These are phyloP conservation scores for Rafetus swinhoei DNA, from an alignment of 2,113 vertebrate genomes.

Conservation along the genomic window DNA sequence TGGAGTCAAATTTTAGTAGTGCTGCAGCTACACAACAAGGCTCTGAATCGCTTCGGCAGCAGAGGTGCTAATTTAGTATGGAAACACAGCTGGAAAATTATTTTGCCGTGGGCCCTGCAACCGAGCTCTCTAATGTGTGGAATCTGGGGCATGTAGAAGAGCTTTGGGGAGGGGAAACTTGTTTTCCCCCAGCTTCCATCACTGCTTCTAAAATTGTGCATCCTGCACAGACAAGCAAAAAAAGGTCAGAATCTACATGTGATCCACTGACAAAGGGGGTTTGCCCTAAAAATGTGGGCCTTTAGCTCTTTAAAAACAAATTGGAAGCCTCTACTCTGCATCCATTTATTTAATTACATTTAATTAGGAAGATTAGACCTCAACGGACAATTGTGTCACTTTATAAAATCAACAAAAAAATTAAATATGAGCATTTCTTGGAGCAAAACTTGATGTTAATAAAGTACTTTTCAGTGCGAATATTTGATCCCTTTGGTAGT, in stretches of 20 bases:
- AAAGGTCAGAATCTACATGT: background rate
- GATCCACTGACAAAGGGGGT: background rate
- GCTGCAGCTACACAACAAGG: background rate
- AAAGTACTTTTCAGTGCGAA: slow-evolving; percentile 30
- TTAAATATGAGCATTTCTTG: background rate
- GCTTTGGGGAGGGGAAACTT: background rate
- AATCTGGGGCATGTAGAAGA: background rate
- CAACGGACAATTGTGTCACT: background rate
- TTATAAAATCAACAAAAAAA: slow-evolving; percentile 11
- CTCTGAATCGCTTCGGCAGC: background rate
- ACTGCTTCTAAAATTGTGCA: background rate
- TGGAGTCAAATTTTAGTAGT: too few relatives aligned
- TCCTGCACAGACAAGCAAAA: slow-evolving; percentile 8
- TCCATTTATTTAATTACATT: slow-evolving; percentile 22
- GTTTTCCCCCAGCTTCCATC: background rate
- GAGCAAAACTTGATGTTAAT: background rate
- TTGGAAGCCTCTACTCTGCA: background rate
- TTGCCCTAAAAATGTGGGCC: background rate
- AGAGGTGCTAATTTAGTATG: background rate
- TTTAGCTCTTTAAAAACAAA: slow-evolving; percentile 7
- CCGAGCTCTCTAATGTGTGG: background rate
- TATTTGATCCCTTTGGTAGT: slow-evolving; percentile 28
- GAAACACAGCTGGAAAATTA: background rate
- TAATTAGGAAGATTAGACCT: background rate
- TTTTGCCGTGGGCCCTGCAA: background rate